Evolutionary conservation across 2,888 invertebrate species (phyloP), one percentile per base, ranked within the genome.

Genomic region (Acanthoscelides obtectus): DNA sequence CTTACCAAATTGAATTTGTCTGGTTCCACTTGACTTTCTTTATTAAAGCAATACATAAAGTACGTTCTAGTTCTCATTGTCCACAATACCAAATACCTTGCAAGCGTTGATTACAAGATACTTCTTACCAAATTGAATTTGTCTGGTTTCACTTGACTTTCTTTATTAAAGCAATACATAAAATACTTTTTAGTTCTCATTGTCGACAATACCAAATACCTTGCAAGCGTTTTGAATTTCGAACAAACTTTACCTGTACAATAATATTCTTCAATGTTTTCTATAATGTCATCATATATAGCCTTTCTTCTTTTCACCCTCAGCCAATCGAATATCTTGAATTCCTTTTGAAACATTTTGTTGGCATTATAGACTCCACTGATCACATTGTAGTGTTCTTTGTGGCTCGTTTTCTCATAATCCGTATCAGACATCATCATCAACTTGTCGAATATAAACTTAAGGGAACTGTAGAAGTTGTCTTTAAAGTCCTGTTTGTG

Each of bases 241-340:
- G 21, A 72, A 27, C 4, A 67, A 20, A 68, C 2, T 64, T 65
- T 27, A 74, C 74, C 73, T 22, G 45, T 69, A 67, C 67, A 68
- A 19, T 70, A 71, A 68, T 76, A 71, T 20, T 74, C 73, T 6
- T 66, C 72, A 20, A 74, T 63, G 21, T 74, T 71, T 3, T 73
- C 65, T 17, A 80, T 64, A 67, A 80, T 67, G 64, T 75, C 72
- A 5, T 77, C 71, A n/a, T 78, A 68, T 20, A 79, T 71, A 69
- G 75, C 45, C 19, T 72, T 66, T 12, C 64, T 75, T 68, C 73
- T 5, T 69, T 22, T 27, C 8, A 25, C 21, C 45, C 66, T 66
- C 27, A 64, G 68, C 68, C 79, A 74, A 71, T 79, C 75, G 3
- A 70, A 12, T 17, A 71, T 67, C 5, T 73, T 74, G 5, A 79